Base-by-base conservation (phyloP, 2,113 vertebrate genomes). In the Electrona antarctica region DNA sequence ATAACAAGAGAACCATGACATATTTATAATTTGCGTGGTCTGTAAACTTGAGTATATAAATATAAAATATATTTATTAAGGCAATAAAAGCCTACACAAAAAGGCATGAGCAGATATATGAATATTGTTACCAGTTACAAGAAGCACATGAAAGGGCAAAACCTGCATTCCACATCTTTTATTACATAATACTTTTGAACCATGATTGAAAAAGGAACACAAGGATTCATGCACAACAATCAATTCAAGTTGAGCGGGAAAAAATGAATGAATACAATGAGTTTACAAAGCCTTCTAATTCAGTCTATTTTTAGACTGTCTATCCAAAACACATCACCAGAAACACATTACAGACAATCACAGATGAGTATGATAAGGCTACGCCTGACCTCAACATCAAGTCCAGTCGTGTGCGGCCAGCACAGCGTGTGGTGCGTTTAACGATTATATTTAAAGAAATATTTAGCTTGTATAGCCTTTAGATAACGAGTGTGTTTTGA, bases 351-450 rank as follows among this genome's bases (percentile, higher is more conserved):
- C 70, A 56, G 74, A 78, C 70, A 84, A 83, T 69, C 81, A 90
- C 74, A 74, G 69, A 87, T 86, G 87, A 80, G 76, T 14, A 79
- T 81, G 77, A 86, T 71, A 71, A 78, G 77, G 85, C 80, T 73
- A 82, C 47, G 80, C 83, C 83, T 86, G 81, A 88, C 80, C 86
- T 84, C 83, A 90, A 90, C 87, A 89, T 77, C 81, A 85, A 87
- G 85, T 88, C 82, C 84, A 86, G 88, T 83, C 85, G 81, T 86
- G 75, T 85, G 83, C 74, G 68, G 63, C 72, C 60, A 60, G 55
- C 68, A 71, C 68, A 74, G 21, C 66, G 77, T 57, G 12, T 74
- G 73, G 33, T 41, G 33, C 33, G 33, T 41, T 1, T 41, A 41
- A 71, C 78, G 67, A 82, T 78, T 60, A 67, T 59, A 59, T 59